Percentiles rank a stretch among this genome's conserved stretches.
Evolutionary conservation across 2,113 vertebrate species (phyloP).

Genomic region (Rhinolophus sinicus): DNA sequence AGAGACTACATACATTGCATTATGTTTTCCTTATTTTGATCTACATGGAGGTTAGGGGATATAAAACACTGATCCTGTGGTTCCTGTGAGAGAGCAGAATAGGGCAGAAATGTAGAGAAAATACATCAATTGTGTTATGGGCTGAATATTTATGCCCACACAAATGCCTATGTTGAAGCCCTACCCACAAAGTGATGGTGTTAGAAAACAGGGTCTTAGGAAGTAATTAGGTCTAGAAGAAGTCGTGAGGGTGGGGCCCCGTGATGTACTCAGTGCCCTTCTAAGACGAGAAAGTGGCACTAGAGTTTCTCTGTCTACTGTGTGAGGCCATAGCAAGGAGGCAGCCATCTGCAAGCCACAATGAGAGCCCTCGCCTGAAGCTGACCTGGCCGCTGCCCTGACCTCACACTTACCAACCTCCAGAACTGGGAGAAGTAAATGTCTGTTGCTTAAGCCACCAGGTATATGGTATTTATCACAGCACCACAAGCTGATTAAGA

Average conservation of each 20-base stretch:
- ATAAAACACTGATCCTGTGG: neutral
- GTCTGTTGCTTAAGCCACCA: neutral
- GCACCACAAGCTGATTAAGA: neutral
- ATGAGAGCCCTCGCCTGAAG: neutral
- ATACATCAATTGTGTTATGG: neutral
- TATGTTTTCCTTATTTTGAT: neutral
- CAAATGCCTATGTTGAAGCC: neutral
- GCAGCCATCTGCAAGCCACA: neutral
- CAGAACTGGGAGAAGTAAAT: neutral
- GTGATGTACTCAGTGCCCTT: neutral
- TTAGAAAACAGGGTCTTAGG: neutral
- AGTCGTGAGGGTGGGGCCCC: fast-evolving
- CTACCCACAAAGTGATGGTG: neutral
- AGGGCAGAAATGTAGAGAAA: neutral
- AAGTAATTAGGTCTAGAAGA: neutral
- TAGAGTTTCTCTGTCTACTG: neutral
- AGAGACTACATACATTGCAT: neutral
- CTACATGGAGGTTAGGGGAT: neutral
- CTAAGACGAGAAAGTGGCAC: neutral
- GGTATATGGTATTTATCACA: neutral
- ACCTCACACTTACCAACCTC: neutral
- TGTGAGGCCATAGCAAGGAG: neutral
- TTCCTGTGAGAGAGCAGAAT: neutral
- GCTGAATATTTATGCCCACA: neutral
- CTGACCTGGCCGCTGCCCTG: fast-evolving